phyloP scores from a whole-genome alignment of 2,888 invertebrate genomes.

The Deilephila porcellus region DNA sequence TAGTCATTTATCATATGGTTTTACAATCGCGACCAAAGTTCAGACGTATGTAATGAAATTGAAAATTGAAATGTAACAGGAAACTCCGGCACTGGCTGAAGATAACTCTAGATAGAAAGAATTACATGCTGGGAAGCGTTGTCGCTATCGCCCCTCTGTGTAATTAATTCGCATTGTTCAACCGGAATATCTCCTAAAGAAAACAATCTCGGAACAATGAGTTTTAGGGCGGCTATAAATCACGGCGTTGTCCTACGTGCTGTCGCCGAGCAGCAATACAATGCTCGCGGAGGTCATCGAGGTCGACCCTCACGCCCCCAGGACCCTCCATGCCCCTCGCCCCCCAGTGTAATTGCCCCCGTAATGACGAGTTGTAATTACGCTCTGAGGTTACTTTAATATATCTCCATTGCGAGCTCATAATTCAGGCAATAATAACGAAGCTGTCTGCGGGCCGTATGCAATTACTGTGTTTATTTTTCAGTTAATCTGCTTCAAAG shows the following conservation, averaged over 20 bases:
- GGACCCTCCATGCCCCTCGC: neutral
- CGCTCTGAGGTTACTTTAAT: constrained; percentile 14
- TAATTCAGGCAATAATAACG: neutral
- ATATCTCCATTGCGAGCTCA: neutral
- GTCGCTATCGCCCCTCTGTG: neutral
- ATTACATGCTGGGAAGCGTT: neutral
- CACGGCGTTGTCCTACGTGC: neutral
- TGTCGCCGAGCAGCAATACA: neutral
- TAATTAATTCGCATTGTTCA: neutral
- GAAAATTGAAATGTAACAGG: too few species aligned
- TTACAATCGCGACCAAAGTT: too few species aligned
- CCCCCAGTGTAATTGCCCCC: neutral
- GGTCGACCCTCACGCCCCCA: neutral
- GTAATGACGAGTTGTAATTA: constrained; percentile 23
- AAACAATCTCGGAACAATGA: constrained; percentile 8
- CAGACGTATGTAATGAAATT: too few species aligned
- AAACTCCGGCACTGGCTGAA: too few species aligned
- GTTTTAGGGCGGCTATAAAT: constrained; percentile 15
- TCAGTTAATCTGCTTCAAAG: neutral
- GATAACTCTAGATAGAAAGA: neutral
- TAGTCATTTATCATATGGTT: too few species aligned
- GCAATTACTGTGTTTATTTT: neutral
- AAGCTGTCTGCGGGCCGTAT: neutral
- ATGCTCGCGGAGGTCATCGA: neutral
- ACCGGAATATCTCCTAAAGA: neutral